Conservation (phyloP, 2,888 invertebrate genomes). For the Drosophila parthenogenetica region DNA sequence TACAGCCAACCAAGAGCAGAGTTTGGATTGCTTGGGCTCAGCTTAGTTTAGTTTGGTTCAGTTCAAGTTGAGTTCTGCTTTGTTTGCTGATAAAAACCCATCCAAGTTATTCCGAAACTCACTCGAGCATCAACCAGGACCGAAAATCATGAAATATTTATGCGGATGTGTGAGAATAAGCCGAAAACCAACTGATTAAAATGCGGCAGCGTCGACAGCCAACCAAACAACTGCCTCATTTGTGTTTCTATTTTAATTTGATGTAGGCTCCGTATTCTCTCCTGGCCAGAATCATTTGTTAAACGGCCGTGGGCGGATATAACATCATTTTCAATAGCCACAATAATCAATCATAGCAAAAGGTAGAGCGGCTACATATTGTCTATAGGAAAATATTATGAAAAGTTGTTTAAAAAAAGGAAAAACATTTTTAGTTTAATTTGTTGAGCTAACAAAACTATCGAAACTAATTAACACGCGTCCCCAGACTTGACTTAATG, state of each 20-base stretch:
- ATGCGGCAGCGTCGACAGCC: conserved; percentile 52
- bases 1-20: conserved; percentile 48
- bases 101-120: conserved; percentile 69
- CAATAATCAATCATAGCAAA: conserved; percentile 73
- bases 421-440: conserved; percentile 18
- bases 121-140: conserved; percentile 62
- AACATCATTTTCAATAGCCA: conserved; percentile 40
- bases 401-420: too few species aligned
- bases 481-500: neutral
- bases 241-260: conserved; percentile 48
- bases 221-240: conserved; percentile 52
- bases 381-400: neutral
- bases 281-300: conserved; percentile 60
- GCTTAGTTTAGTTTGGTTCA: conserved; percentile 3
- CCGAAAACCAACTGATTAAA: conserved; percentile 61
- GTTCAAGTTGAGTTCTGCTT: conserved; percentile 22
- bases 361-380: neutral
- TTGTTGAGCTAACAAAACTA: conserved; percentile 27
- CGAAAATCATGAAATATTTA: conserved; percentile 72
- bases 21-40: conserved; percentile 5
- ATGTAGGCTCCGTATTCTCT: conserved; percentile 17
- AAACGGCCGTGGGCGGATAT: conserved; percentile 56
- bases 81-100: conserved; percentile 50
- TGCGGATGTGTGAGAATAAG: conserved; percentile 52
- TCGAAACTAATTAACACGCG: conserved; percentile 41